Evolutionary conservation across 2,888 invertebrate species (phyloP).

Genomic region (Camptogramma bilineatum): DNA sequence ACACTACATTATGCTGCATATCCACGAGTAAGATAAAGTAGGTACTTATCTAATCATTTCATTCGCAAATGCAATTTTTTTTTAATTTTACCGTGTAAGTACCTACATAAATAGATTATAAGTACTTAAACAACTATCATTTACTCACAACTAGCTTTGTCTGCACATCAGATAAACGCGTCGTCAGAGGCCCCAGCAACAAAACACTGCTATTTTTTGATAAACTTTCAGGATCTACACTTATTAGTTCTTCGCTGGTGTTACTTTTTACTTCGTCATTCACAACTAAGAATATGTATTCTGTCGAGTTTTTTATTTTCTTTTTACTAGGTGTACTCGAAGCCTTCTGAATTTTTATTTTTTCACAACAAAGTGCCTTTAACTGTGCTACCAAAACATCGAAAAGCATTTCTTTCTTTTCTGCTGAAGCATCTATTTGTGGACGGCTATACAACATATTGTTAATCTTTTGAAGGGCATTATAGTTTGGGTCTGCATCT

Average conservation of each 20-base stretch:
- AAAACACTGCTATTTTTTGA: slow-evolving; percentile 72
- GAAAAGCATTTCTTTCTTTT: slow-evolving; percentile 70
- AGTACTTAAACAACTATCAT: neutral
- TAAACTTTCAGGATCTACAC: slow-evolving; percentile 75
- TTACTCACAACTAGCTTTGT: slow-evolving; percentile 70
- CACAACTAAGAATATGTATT: slow-evolving; percentile 75
- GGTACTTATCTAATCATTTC: no score
- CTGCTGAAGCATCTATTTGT: slow-evolving; percentile 46
- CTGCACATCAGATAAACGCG: slow-evolving; percentile 66
- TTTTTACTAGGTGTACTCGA: slow-evolving; percentile 45
- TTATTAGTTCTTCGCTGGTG: slow-evolving; percentile 66
- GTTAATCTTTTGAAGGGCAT: slow-evolving; percentile 66
- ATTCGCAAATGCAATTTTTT: no score
- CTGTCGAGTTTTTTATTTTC: slow-evolving; percentile 46
- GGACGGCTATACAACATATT: slow-evolving; percentile 64
- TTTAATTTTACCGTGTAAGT: neutral
- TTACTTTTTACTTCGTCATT: slow-evolving; percentile 76
- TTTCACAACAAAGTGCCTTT: slow-evolving; percentile 75
- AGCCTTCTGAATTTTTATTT: slow-evolving; percentile 48
- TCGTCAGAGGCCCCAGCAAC: slow-evolving; percentile 73
- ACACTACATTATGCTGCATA: no score
- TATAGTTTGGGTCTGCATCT: slow-evolving; percentile 57
- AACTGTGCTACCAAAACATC: slow-evolving; percentile 74
- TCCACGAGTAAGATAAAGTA: no score
- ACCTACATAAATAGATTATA: no score